Evolutionary conservation across 1,140 invertebrate genomes (phyloP).

Genomic region (Heterodera schachtii): DNA sequence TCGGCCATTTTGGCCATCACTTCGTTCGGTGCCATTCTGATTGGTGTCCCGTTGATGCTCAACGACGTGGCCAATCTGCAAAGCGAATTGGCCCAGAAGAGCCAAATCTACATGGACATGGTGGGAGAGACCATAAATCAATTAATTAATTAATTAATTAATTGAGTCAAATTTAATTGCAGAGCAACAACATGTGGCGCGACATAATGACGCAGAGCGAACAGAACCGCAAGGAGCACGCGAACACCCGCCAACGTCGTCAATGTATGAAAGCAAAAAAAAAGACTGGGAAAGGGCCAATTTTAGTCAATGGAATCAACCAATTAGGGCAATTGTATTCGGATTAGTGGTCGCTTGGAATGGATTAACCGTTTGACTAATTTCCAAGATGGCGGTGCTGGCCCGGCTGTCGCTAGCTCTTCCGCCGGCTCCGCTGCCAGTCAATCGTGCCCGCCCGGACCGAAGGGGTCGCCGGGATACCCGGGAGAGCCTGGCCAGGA

Average conservation of each 20-base stretch:
- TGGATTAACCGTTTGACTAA: not conserved
- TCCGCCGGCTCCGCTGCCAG: not conserved
- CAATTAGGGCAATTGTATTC: not conserved
- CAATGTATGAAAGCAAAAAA: slow-evolving; percentile 3
- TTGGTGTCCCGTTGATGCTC: slow-evolving; percentile 41
- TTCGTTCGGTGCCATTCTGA: slow-evolving; percentile 31
- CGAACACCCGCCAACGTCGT: slow-evolving; percentile 13
- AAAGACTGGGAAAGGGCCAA: no score
- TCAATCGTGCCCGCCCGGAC: not conserved
- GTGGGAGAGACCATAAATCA: not conserved
- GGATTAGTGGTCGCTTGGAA: no score
- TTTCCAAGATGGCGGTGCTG: not conserved
- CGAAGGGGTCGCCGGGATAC: slow-evolving; percentile 8
- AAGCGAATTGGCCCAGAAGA: slow-evolving; percentile 27
- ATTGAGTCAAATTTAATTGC: not conserved
- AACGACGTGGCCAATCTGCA: slow-evolving; percentile 39
- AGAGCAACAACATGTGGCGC: slow-evolving; percentile 40
- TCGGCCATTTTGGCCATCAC: slow-evolving; percentile 20
- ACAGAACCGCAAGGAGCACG: slow-evolving; percentile 16
- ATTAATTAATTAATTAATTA: not conserved
- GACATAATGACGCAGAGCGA: slow-evolving; percentile 38
- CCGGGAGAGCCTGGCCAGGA: slow-evolving; percentile 18
- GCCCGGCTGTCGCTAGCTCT: not conserved
- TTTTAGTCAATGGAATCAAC: no score
- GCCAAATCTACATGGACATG: slow-evolving; percentile 37